A percentile compares a stretch with the other conserved stretches of the same genome.
phyloP scores from a whole-genome alignment of 1,140 invertebrate species.

The Drosophila takahashii region DNA sequence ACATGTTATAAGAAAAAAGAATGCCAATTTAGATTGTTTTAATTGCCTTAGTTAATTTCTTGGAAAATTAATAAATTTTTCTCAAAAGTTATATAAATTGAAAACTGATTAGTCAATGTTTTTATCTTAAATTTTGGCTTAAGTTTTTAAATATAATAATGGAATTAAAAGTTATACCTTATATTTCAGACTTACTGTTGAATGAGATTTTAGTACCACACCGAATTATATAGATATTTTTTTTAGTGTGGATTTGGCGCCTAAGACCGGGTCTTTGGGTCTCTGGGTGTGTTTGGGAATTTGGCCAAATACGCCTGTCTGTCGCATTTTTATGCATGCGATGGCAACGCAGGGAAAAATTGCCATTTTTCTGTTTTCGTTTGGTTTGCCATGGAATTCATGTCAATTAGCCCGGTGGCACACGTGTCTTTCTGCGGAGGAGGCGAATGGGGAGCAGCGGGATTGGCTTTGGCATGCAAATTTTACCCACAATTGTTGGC shows the following conservation, averaged over 20 bases:
- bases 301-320: constrained; percentile 62
- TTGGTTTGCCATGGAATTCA: constrained; percentile 76
- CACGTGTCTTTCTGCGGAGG: constrained; percentile 43
- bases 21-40: no score
- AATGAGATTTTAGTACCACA: neutral
- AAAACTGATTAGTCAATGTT: no score
- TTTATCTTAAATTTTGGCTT: no score
- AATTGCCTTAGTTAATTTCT: no score
- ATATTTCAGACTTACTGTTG: no score
- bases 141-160: no score
- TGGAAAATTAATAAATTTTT: no score
- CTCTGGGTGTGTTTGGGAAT: constrained; percentile 56
- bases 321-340: constrained; percentile 68
- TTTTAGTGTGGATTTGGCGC: constrained; percentile 28
- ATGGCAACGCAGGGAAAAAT: constrained; percentile 40
- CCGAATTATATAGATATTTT: neutral
- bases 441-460: constrained; percentile 16
- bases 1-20: no score
- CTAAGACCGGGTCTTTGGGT: constrained; percentile 41
- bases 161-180: neutral
- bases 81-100: no score
- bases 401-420: constrained; percentile 71
- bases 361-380: constrained; percentile 42
- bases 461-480: constrained; percentile 64
- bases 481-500: constrained; percentile 64